Base-by-base conservation (phyloP, 1,140 invertebrate species). In the Drosophila melanogaster region DNA sequence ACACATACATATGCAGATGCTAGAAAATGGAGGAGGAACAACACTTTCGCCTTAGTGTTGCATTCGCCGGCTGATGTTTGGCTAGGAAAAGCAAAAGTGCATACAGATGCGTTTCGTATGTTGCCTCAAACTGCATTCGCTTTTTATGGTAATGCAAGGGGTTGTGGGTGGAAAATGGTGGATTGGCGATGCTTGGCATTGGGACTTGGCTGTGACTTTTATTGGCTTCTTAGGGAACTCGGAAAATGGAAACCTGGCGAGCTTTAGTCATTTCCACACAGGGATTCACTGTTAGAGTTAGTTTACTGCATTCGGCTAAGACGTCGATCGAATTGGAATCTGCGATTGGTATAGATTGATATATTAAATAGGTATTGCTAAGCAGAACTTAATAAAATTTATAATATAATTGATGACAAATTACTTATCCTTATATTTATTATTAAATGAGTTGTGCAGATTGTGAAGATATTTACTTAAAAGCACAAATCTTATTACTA, bases 81-180 rank as follows among this genome's bases (percentile, higher is more conserved):
- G 66, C 46, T 70, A 17, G 60, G 24, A 62, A 75, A 80, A 64
- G 58, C 41, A 66, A 81, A 85, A 85, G 73, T 81, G 73, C 81
- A 85, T 69, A 73, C 65, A 85, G 86, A 87, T 76, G 81, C 81
- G 59, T 79, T 83, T 79, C 72, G 77, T 76, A 77, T 84, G 80
- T 60, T 66, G 46, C 58, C 83, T 76, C 76, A 41, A 76, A 66
- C 73, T 58, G 61, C 51, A 67, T 54, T 76, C 60, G 47, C 71
- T 59, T 76, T 76, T 76, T 75, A 75, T 77, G 74, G 61, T 77
- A 58, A 79, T 81, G 79, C 73, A 76, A 38, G 37, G 49, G 22
- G 61, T 19, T 35, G 37, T 58, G 71, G 24, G 65, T 49, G 53
- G 49, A 44, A 70, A 47, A 65, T 65, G 44, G n/a, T n/a, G 44